Conservation (phyloP, 2,888 invertebrate species). For the Geophilus truncorum region DNA sequence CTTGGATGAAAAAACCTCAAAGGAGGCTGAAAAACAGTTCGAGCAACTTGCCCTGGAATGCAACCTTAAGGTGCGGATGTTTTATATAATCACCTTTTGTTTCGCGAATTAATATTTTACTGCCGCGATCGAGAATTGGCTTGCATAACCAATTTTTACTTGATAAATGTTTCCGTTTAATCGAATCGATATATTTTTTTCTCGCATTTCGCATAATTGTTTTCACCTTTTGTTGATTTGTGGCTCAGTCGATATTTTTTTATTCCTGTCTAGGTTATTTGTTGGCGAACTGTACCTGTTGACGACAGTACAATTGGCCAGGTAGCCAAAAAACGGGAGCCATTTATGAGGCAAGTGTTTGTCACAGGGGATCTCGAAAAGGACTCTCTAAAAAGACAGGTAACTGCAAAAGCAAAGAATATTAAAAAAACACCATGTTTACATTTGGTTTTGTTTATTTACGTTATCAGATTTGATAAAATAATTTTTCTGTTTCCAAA, state of each 20-base stretch:
- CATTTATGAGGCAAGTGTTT: constrained; percentile 92
- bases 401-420: constrained; percentile 46
- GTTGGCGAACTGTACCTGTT: constrained; percentile 92
- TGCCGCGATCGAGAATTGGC: too few relatives aligned
- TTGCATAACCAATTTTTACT: too few relatives aligned
- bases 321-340: constrained; percentile 91
- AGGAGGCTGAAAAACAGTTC: constrained; percentile 68
- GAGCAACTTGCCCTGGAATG: constrained; percentile 71
- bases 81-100: not conserved
- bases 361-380: constrained; percentile 63
- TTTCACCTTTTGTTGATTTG: too few relatives aligned
- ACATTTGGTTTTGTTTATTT: not conserved
- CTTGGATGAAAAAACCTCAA: constrained; percentile 59
- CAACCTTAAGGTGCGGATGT: constrained; percentile 53
- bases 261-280: constrained; percentile 60
- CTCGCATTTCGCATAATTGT: too few relatives aligned
- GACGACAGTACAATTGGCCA: constrained; percentile 78
- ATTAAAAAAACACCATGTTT: too few relatives aligned
- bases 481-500: too few relatives aligned
- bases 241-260: not conserved
- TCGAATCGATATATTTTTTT: too few relatives aligned
- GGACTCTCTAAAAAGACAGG: constrained; percentile 62
- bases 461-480: not conserved
- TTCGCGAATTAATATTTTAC: not conserved
- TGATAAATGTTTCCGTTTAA: too few relatives aligned